Conservation (phyloP, 1,140 invertebrate genomes). For the Orius insidiosus region DNA sequence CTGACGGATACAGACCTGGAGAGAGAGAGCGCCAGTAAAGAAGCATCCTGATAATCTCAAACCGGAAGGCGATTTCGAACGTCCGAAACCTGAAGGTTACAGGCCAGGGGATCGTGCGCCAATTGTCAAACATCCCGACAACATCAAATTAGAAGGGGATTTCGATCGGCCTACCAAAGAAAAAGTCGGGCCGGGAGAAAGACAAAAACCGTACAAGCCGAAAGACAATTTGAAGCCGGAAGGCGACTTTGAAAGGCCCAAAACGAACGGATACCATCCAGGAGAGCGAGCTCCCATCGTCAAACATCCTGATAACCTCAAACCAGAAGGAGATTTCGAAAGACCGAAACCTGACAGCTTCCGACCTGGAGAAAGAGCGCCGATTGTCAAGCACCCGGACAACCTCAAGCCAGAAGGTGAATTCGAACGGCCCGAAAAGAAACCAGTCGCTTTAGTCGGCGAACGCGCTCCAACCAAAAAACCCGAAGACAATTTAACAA, state of each 20-base stretch:
- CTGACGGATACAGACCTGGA: constrained; percentile 27
- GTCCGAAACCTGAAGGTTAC: constrained; percentile 23
- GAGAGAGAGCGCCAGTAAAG: constrained; percentile 26
- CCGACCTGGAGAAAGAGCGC: constrained; percentile 20
- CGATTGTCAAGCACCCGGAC: constrained; percentile 29
- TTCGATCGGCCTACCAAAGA: constrained; percentile 23
- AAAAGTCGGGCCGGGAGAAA: constrained; percentile 22
- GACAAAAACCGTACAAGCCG: constrained; percentile 26
- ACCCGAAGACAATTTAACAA: constrained; percentile 35
- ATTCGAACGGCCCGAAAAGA: constrained; percentile 26
- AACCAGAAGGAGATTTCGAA: constrained; percentile 40
- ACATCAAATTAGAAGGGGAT: constrained; percentile 28
- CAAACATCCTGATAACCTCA: constrained; percentile 35
- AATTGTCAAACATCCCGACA: constrained; percentile 30
- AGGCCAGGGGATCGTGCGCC: constrained; percentile 23
- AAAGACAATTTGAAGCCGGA: constrained; percentile 32
- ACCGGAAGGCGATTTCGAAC: constrained; percentile 36
- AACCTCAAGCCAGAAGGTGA: constrained; percentile 34
- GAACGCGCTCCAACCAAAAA: constrained; percentile 24
- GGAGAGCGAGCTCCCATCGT: constrained; percentile 20
- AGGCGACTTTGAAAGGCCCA: constrained; percentile 28
- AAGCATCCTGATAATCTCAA: constrained; percentile 34
- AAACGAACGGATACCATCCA: constrained; percentile 29
- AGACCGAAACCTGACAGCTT: constrained; percentile 26
- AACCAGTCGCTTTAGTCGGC: neutral